These are phyloP conservation scores for Heteromormyrus szaboi DNA, from an alignment of 2,797 vertebrate species.

Conservation along the genomic window DNA sequence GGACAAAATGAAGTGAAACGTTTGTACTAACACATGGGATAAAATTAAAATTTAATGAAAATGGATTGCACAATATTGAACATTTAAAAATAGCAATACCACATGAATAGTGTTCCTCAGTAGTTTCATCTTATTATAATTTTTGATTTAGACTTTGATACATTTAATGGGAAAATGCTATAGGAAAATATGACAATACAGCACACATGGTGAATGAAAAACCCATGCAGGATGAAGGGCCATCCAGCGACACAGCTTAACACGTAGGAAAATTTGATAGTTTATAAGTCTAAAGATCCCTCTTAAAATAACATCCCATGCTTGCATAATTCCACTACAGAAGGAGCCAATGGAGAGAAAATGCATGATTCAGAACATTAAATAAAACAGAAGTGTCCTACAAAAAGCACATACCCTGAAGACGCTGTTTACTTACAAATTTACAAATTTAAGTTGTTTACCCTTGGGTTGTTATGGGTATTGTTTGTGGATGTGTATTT, in stretches of 20 bases:
- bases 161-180: neutral
- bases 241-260: neutral
- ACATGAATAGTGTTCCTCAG: neutral
- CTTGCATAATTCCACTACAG: slow-evolving; percentile 32
- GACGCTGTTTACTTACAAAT: slow-evolving; percentile 17
- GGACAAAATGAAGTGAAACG: neutral
- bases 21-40: neutral
- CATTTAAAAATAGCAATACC: neutral
- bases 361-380: neutral
- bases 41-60: slow-evolving; percentile 14
- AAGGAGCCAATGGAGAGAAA: slow-evolving; percentile 41
- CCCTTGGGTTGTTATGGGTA: neutral
- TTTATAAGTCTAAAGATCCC: slow-evolving; percentile 14
- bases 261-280: slow-evolving; percentile 25
- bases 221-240: neutral
- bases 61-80: neutral
- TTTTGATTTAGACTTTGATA: neutral
- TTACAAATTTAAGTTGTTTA: slow-evolving; percentile 16
- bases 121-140: neutral
- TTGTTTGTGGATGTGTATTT: neutral
- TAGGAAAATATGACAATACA: neutral
- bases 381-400: neutral
- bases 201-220: neutral
- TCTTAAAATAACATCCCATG: slow-evolving; percentile 55
- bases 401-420: slow-evolving; percentile 4